phyloP scores from a whole-genome alignment of 1,140 invertebrate genomes.

The Bombus vancouverensis region DNA sequence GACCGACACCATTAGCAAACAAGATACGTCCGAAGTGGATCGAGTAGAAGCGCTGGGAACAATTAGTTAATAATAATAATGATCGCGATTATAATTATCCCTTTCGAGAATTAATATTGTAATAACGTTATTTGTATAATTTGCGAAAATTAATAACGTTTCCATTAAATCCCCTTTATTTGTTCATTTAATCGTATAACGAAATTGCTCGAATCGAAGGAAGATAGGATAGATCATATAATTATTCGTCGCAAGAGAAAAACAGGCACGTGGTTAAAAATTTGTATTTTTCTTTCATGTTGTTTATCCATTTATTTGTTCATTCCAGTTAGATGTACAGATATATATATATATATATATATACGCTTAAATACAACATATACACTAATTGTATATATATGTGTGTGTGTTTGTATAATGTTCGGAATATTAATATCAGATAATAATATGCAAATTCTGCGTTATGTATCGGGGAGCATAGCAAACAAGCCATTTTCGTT shows the following conservation, averaged over 20 bases:
- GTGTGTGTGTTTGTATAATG: background rate
- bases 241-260: background rate
- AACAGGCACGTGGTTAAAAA: background rate
- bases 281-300: background rate
- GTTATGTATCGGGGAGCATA: background rate
- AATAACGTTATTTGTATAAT: slow-evolving; percentile 14
- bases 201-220: background rate
- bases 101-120: background rate
- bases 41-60: slow-evolving; percentile 8
- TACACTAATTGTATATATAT: too few relatives aligned
- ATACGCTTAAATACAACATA: too few relatives aligned
- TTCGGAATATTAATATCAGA: slow-evolving; percentile 2
- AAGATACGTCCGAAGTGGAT: slow-evolving; percentile 7
- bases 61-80: slow-evolving; percentile 38
- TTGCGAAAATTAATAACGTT: background rate
- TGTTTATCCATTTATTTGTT: background rate
- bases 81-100: slow-evolving; percentile 13
- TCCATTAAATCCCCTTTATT: background rate
- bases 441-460: background rate
- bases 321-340: background rate
- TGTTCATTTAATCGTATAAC: background rate
- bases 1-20: slow-evolving; percentile 20
- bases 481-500: background rate
- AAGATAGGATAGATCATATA: background rate
- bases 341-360: too few relatives aligned